These are phyloP conservation scores for Koerneria pararmatus DNA, from an alignment of 2,888 invertebrate species.

Conservation along the genomic window DNA sequence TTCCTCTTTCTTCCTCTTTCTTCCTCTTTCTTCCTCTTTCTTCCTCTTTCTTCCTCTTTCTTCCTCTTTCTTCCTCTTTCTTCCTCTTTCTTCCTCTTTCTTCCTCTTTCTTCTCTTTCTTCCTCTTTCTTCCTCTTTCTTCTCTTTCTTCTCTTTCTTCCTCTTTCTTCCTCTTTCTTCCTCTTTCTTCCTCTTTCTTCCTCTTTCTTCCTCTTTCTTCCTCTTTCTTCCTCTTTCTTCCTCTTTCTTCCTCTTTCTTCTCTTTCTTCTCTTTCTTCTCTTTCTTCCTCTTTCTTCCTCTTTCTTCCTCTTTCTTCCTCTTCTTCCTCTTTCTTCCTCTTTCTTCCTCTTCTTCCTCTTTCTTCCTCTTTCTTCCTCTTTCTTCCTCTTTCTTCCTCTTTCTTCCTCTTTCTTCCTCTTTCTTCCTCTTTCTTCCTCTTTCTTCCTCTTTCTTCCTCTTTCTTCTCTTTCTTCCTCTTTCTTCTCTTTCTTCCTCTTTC, in stretches of 20 bases:
- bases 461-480: conserved; percentile 14
- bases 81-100: conserved; percentile 6
- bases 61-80: conserved; percentile 11
- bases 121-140: not conserved
- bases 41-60: too few relatives aligned
- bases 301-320: conserved; percentile 21
- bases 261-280: too few relatives aligned
- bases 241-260: conserved; percentile 21
- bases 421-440: conserved; percentile 11
- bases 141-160: conserved; percentile 21
- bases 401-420: not conserved
- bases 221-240: too few relatives aligned
- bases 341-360: conserved; percentile 22
- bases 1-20: conserved; percentile 16
- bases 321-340: conserved; percentile 8
- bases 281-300: too few relatives aligned
- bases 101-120: conserved; percentile 21
- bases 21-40: conserved; percentile 17
- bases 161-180: not conserved
- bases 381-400: conserved; percentile 29
- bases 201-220: conserved; percentile 14
- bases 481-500: conserved; percentile 8
- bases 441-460: conserved; percentile 10
- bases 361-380: conserved; percentile 27
- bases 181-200: too few relatives aligned